phyloP scores from a whole-genome alignment of 1,140 invertebrate species.

The Leptoteleia sp. region DNA sequence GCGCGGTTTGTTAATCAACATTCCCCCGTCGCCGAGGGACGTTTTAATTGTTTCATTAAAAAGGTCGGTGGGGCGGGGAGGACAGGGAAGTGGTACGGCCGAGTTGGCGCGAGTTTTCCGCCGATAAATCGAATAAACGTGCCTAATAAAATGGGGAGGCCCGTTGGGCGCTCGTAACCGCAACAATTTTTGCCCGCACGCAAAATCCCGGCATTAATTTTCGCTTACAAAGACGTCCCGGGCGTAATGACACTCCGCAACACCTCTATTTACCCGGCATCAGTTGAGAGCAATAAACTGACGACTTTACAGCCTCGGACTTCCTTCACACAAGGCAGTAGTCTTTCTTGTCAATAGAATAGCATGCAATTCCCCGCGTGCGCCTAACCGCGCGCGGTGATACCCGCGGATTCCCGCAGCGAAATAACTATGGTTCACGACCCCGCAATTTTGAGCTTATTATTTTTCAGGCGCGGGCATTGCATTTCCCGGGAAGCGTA shows the following conservation, averaged over 20 bases:
- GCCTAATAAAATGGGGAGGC: background rate
- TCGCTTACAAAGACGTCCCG: constrained; percentile 55
- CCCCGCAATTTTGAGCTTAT: constrained; percentile 68
- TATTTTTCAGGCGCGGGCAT: constrained; percentile 59
- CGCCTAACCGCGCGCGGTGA: constrained; percentile 41
- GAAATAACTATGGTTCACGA: constrained; percentile 65
- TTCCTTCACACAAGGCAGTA: constrained; percentile 60
- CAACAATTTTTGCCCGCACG: constrained; percentile 2
- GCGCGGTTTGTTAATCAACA: too few species aligned
- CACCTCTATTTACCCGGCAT: constrained; percentile 63
- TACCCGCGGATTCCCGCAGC: constrained; percentile 53
- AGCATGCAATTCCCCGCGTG: constrained; percentile 47
- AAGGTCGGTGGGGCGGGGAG: too few species aligned
- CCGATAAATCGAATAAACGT: background rate
- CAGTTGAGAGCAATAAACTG: constrained; percentile 60
- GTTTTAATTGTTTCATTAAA: too few species aligned
- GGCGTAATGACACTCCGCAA: constrained; percentile 52
- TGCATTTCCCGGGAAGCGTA: constrained; percentile 49
- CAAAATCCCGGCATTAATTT: constrained; percentile 41
- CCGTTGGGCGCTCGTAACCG: background rate
- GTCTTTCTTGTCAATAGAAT: constrained; percentile 65
- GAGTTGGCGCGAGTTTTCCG: background rate
- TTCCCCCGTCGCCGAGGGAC: too few species aligned
- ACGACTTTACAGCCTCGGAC: constrained; percentile 60
- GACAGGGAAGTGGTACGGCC: too few species aligned